Conservation (phyloP, 2,888 invertebrate species). For the Allacma fusca region DNA sequence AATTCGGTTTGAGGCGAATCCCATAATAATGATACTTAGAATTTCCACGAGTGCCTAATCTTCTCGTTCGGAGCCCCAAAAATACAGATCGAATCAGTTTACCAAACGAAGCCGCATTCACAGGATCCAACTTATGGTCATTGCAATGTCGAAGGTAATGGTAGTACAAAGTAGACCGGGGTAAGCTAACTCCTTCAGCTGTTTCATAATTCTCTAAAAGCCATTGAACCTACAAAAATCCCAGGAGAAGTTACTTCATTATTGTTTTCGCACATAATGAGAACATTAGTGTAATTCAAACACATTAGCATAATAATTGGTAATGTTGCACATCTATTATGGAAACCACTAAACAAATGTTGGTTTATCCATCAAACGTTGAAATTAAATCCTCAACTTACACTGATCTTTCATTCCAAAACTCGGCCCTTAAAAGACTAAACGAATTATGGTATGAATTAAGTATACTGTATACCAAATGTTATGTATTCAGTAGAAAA, state of each 20-base stretch:
- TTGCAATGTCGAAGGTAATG: constrained; percentile 96
- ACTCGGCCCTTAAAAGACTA: no score
- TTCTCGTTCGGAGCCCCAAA: constrained; percentile 89
- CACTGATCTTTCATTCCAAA: no score
- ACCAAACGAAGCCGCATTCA: constrained; percentile 99
- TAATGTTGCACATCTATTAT: no score
- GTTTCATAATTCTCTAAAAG: constrained; percentile 71
- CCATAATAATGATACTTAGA: constrained; percentile 96
- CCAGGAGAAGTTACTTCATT: neutral
- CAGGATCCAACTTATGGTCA: constrained; percentile 92
- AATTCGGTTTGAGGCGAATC: constrained; percentile 92
- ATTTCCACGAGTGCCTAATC: constrained; percentile 76
- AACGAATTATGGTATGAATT: no score
- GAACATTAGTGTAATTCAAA: no score
- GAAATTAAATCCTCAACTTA: no score
- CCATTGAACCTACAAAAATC: constrained; percentile 66
- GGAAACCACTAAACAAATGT: no score
- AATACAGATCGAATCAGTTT: constrained; percentile 98
- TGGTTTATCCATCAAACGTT: no score
- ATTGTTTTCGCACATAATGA: neutral
- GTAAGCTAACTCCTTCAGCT: constrained; percentile 70
- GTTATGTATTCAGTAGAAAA: no score
- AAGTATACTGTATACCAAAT: no score
- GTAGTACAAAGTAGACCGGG: constrained; percentile 78
- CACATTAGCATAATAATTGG: no score